Percentiles rank a stretch among this genome's conserved stretches.
Evolutionary conservation across 2,797 vertebrate species (phyloP).

Genomic region (Pangasius larnaudii): DNA sequence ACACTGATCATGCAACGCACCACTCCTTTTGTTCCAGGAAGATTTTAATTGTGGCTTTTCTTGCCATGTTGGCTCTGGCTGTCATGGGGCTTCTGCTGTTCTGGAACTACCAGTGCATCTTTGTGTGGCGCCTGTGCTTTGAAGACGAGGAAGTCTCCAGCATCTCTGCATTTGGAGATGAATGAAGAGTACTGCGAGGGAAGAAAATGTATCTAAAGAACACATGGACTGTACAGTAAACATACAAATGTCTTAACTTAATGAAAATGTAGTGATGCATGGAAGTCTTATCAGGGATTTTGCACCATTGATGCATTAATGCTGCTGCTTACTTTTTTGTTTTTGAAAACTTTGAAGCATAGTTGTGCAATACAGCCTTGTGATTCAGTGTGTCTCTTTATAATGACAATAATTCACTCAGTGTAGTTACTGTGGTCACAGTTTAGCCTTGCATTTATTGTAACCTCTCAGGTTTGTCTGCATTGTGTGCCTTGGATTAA

Average conservation of each 20-base stretch:
- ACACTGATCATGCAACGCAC: background rate
- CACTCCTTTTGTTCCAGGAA: constrained; percentile 29
- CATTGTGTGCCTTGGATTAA: background rate
- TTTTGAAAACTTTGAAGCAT: background rate
- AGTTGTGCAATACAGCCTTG: background rate
- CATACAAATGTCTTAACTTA: too few species aligned
- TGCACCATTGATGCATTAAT: background rate
- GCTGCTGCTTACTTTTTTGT: background rate
- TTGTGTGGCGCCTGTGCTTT: constrained; percentile 59
- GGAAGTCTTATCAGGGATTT: background rate
- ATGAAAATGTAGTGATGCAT: background rate
- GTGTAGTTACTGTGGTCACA: background rate
- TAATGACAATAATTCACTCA: constrained; percentile 14
- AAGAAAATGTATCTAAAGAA: background rate
- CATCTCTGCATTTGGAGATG: background rate
- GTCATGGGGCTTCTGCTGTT: constrained; percentile 59
- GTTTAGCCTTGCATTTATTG: constrained; percentile 25
- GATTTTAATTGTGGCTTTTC: constrained; percentile 41
- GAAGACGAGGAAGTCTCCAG: constrained; percentile 29
- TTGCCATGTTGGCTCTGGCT: constrained; percentile 47
- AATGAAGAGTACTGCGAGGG: background rate
- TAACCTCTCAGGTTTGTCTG: background rate
- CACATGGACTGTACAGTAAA: background rate
- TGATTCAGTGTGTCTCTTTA: background rate
- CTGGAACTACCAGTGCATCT: constrained; percentile 65